These are phyloP conservation scores for Rhinogobius similis DNA, from an alignment of 2,113 vertebrate genomes.

Conservation along the genomic window DNA sequence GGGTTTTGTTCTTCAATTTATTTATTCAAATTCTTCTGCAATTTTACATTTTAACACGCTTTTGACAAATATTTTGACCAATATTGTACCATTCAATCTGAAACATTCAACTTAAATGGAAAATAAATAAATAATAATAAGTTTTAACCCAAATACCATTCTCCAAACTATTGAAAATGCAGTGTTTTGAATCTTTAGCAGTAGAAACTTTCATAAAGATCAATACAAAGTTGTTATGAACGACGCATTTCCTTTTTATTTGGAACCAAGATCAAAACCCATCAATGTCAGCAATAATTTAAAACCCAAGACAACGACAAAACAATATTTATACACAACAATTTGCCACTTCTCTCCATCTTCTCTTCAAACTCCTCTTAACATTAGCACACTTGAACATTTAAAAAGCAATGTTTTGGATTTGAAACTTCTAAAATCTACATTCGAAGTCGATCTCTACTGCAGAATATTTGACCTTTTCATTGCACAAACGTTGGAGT, in stretches of 20 bases:
- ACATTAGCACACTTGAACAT: conserved; percentile 63
- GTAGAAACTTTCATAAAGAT: too few relatives aligned
- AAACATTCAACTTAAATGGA: background rate
- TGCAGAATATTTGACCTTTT: conserved; percentile 20
- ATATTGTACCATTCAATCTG: background rate
- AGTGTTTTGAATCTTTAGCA: too few relatives aligned
- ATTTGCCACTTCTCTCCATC: background rate
- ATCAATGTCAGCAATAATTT: background rate
- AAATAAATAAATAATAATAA: background rate
- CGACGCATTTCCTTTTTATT: too few relatives aligned
- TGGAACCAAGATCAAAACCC: too few relatives aligned
- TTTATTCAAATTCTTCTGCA: background rate
- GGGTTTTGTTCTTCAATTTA: background rate
- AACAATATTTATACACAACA: background rate
- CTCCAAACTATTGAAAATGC: background rate
- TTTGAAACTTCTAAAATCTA: conserved; percentile 42
- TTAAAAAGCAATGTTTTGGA: conserved; percentile 52
- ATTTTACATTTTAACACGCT: too few relatives aligned
- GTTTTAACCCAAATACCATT: background rate
- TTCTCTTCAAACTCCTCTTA: background rate
- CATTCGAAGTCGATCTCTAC: background rate
- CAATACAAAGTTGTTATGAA: too few relatives aligned
- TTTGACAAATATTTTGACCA: too few relatives aligned
- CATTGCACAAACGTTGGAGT: conserved; percentile 55
- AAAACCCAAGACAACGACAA: background rate